These are phyloP conservation scores for Columbina picui DNA, from an alignment of 2,113 vertebrate genomes.

Conservation along the genomic window DNA sequence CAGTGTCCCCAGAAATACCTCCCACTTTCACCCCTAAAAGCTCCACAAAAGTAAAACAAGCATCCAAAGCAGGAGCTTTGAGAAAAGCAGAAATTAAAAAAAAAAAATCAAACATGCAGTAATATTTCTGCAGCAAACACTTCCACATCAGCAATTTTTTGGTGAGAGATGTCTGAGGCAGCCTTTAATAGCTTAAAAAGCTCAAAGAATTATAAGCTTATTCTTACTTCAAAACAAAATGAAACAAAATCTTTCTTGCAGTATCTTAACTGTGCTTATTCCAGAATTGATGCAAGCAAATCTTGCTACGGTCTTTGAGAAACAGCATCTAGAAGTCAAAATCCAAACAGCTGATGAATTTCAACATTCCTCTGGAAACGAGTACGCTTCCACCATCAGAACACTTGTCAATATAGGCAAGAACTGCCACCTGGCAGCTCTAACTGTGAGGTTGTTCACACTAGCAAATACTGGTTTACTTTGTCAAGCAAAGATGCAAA, in stretches of 20 bases:
- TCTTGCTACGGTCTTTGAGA: background rate
- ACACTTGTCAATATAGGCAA: background rate
- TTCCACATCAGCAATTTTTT: background rate
- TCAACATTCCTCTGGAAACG: background rate
- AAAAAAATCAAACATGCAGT: background rate
- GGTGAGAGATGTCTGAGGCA: background rate
- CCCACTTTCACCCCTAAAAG: background rate
- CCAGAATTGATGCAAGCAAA: background rate
- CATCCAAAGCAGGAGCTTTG: background rate
- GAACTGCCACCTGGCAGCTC: background rate
- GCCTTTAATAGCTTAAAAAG: background rate
- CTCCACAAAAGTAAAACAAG: background rate
- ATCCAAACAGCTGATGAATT: background rate
- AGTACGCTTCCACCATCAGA: background rate
- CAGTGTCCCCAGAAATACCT: background rate
- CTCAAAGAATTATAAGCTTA: background rate
- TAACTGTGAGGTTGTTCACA: background rate
- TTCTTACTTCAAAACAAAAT: background rate
- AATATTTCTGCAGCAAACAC: background rate
- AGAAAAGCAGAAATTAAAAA: background rate
- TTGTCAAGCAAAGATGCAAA: background rate
- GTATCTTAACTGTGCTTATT: background rate
- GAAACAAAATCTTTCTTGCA: background rate
- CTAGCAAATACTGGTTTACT: background rate
- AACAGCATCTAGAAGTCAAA: background rate